phyloP scores from a whole-genome alignment of 2,113 vertebrate species.

The Penelope pileata region DNA sequence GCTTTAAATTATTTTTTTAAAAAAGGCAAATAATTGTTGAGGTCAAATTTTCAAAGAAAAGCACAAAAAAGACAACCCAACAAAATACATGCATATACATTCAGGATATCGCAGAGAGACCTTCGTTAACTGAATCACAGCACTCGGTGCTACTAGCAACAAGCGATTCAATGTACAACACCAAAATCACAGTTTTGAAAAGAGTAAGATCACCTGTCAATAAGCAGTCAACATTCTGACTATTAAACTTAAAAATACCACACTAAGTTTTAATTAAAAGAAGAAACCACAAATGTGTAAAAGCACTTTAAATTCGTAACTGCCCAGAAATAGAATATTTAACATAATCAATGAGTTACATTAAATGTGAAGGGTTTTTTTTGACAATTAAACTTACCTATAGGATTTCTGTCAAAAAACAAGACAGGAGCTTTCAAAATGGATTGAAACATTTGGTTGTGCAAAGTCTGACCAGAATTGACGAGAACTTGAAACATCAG shows the following conservation, averaged over 20 bases:
- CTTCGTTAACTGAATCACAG: background rate
- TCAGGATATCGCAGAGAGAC: background rate
- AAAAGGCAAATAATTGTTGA: background rate
- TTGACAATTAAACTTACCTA: constrained; percentile 80
- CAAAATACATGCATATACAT: background rate
- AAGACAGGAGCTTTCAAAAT: constrained; percentile 86
- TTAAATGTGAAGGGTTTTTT: background rate
- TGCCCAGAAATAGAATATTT: background rate
- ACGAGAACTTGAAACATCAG: constrained; percentile 86
- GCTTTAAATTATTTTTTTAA: background rate
- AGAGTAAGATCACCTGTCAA: background rate
- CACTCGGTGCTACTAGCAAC: background rate
- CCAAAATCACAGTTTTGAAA: background rate
- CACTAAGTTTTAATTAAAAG: background rate
- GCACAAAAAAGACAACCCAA: background rate
- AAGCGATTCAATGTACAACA: background rate
- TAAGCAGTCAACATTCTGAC: background rate
- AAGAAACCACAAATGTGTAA: background rate
- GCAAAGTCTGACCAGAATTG: constrained; percentile 82
- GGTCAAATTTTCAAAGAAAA: background rate
- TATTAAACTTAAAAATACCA: background rate
- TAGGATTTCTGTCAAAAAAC: constrained; percentile 95
- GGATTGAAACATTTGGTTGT: constrained; percentile 90
- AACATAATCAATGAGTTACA: background rate
- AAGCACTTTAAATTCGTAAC: background rate